Evolutionary conservation across 2,888 invertebrate species (phyloP).

Genomic region (Drosophila longiperda): DNA sequence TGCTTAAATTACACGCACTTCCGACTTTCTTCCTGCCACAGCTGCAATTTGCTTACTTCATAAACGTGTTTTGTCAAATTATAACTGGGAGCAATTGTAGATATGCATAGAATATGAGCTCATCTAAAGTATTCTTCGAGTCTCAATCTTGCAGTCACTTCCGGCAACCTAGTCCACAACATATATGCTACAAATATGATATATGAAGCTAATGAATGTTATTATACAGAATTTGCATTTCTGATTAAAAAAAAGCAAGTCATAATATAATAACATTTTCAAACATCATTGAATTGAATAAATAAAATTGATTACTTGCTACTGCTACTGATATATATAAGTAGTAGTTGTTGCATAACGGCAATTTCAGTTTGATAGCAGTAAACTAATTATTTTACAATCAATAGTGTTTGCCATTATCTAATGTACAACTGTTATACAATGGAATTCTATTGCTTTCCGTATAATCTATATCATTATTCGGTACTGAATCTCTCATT

Average conservation of each 20-base stretch:
- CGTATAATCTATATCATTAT: background rate
- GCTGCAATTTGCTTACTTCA: slow-evolving; percentile 48
- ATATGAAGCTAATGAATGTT: background rate
- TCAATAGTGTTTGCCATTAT: background rate
- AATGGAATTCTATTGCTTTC: no score
- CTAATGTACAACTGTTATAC: slow-evolving; percentile 17
- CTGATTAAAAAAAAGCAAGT: background rate
- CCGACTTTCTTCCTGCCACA: slow-evolving; percentile 66
- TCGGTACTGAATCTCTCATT: background rate
- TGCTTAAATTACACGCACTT: slow-evolving; percentile 75
- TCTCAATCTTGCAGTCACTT: slow-evolving; percentile 8
- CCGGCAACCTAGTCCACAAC: slow-evolving; percentile 6
- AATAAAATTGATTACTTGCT: background rate
- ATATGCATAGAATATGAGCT: background rate
- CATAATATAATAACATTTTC: background rate
- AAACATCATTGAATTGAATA: background rate
- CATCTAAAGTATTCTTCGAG: slow-evolving; percentile 1
- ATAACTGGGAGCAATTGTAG: slow-evolving; percentile 32
- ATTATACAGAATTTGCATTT: background rate
- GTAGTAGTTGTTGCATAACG: background rate
- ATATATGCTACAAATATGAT: background rate
- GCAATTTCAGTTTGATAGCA: background rate
- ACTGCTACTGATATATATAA: no score
- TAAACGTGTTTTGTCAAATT: slow-evolving; percentile 61
- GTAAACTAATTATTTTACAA: background rate